Conservation (phyloP, 1,140 invertebrate species). For the Zaprionus taronus region DNA sequence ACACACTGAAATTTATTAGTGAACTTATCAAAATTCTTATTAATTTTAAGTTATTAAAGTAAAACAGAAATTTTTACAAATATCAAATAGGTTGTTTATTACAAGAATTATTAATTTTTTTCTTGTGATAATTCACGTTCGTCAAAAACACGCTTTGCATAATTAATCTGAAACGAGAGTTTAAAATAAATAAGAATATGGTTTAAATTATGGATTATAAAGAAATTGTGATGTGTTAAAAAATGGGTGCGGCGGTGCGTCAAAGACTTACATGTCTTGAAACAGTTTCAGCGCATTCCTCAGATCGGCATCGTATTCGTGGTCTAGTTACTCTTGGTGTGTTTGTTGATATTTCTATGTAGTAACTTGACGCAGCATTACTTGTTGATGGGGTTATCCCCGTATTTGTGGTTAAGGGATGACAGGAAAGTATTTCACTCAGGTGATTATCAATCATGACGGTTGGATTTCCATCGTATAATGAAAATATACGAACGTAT, state of each 20-base stretch:
- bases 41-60: background rate
- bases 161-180: constrained; percentile 88
- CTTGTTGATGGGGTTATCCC: constrained; percentile 82
- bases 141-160: constrained; percentile 93
- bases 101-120: constrained; percentile 27
- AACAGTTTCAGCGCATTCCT: constrained; percentile 91
- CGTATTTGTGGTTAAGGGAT: constrained; percentile 87
- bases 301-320: constrained; percentile 92
- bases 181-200: constrained; percentile 19
- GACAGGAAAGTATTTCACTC: constrained; percentile 83
- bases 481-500: constrained; percentile 91
- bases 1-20: background rate
- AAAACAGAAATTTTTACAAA: background rate
- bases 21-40: background rate
- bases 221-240: no score
- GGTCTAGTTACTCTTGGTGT: constrained; percentile 87
- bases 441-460: constrained; percentile 89
- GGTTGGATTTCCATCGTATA: constrained; percentile 85
- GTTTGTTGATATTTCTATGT: constrained; percentile 91
- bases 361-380: constrained; percentile 85
- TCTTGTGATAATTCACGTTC: constrained; percentile 87
- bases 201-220: background rate
- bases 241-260: no score
- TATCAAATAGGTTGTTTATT: constrained; percentile 14
- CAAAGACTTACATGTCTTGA: constrained; percentile 85